Evolutionary conservation across 2,797 vertebrate genomes (phyloP).

Genomic region (Pseudochirops corinnae): DNA sequence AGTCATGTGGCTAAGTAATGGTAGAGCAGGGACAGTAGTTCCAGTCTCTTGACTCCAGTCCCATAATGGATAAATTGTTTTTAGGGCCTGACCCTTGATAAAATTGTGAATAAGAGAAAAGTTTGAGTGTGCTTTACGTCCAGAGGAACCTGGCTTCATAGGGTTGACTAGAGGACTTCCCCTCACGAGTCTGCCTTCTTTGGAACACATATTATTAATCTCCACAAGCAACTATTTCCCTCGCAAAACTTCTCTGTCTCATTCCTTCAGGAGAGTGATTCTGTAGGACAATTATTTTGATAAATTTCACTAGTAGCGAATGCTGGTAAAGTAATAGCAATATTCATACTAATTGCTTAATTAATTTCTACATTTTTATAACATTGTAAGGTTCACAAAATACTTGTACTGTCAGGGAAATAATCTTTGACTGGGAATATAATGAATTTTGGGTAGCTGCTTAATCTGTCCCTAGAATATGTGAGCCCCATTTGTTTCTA

Average conservation of each 20-base stretch:
- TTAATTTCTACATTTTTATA: background rate
- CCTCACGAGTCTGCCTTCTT: slow-evolving; percentile 10
- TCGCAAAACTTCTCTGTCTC: slow-evolving; percentile 3
- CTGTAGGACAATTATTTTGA: slow-evolving; percentile 35
- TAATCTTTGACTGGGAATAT: background rate
- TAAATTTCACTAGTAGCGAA: slow-evolving; percentile 65
- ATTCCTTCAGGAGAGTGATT: background rate
- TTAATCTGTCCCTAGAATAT: background rate
- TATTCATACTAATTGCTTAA: background rate
- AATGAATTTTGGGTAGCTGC: background rate
- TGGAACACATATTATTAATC: slow-evolving; percentile 32
- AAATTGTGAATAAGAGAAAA: background rate
- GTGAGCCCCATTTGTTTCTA: background rate
- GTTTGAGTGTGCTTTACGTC: background rate
- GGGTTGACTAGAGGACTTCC: background rate
- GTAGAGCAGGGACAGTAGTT: background rate
- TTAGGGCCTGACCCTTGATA: background rate
- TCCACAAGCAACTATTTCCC: slow-evolving; percentile 30
- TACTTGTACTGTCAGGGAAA: background rate
- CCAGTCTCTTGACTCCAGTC: background rate
- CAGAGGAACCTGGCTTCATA: background rate
- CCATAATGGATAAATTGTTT: background rate
- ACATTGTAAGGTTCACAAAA: background rate
- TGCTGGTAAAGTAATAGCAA: background rate
- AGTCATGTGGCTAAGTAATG: background rate